Evolutionary conservation across 2,888 invertebrate genomes (phyloP).

Genomic region (Plutella xylostella): DNA sequence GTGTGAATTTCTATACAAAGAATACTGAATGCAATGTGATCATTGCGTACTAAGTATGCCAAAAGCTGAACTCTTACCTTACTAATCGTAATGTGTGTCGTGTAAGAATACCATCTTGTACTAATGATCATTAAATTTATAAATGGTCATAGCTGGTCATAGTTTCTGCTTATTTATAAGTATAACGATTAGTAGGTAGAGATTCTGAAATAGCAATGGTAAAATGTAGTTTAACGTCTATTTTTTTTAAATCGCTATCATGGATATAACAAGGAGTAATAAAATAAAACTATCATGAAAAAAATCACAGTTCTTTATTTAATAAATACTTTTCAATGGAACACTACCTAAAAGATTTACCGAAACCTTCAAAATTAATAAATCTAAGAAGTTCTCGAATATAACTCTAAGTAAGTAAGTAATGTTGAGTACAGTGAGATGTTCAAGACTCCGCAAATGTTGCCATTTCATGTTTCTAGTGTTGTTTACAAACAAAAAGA

Average conservation of each 20-base stretch:
- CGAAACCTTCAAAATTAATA: conserved; percentile 35
- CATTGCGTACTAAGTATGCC: too few relatives aligned
- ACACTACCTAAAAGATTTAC: conserved; percentile 54
- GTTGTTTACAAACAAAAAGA: neutral
- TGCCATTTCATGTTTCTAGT: too few relatives aligned
- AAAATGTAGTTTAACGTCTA: neutral
- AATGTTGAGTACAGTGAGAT: neutral
- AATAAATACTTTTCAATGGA: conserved; percentile 65
- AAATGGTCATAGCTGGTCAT: neutral
- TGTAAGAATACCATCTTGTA: neutral
- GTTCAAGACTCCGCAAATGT: neutral
- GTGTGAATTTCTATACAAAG: too few relatives aligned
- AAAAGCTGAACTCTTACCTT: too few relatives aligned
- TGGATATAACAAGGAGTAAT: neutral
- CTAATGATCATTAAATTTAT: neutral
- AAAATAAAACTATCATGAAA: conserved; percentile 27
- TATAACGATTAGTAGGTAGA: neutral
- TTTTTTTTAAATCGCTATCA: neutral
- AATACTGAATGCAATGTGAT: too few relatives aligned
- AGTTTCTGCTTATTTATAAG: neutral
- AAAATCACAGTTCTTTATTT: conserved; percentile 70
- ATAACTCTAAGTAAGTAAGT: neutral
- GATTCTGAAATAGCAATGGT: too few relatives aligned
- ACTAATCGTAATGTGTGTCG: too few relatives aligned
- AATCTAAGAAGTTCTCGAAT: neutral